A percentile compares a stretch with the other conserved stretches of the same genome.
These are phyloP conservation scores for Gopherus flavomarginatus DNA, from an alignment of 2,113 vertebrate genomes.

Conservation along the genomic window DNA sequence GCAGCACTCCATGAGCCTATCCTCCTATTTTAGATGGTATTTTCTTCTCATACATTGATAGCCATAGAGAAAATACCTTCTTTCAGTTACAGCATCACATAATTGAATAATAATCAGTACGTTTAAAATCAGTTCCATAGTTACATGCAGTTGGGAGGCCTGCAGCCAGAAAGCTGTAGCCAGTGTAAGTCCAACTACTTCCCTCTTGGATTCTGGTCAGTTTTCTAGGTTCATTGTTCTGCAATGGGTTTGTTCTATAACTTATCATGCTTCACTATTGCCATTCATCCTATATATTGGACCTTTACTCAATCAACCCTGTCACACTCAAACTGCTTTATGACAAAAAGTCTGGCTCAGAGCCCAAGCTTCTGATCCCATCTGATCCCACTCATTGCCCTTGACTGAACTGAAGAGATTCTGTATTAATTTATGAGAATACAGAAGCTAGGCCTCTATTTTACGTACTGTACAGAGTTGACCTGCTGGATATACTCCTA, in stretches of 20 bases:
- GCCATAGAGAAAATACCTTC: neutral
- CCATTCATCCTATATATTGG: neutral
- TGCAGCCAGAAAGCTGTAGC: neutral
- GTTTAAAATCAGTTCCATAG: neutral
- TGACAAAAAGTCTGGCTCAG: neutral
- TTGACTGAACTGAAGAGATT: neutral
- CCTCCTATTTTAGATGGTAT: neutral
- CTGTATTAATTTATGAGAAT: neutral
- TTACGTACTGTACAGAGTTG: neutral
- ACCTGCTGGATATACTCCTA: neutral
- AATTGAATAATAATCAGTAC: neutral
- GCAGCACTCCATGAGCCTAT: neutral
- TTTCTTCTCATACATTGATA: neutral
- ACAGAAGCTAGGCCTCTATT: neutral
- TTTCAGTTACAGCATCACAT: neutral
- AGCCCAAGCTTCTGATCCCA: neutral
- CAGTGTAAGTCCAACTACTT: neutral
- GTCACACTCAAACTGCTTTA: neutral
- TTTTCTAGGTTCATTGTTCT: neutral
- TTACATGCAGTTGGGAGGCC: neutral
- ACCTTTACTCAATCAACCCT: neutral
- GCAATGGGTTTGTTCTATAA: neutral
- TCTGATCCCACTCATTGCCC: neutral
- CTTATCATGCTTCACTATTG: neutral
- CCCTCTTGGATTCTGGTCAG: neutral